Conservation (phyloP, 2,113 vertebrate genomes). For the Pterocles orientalis region DNA sequence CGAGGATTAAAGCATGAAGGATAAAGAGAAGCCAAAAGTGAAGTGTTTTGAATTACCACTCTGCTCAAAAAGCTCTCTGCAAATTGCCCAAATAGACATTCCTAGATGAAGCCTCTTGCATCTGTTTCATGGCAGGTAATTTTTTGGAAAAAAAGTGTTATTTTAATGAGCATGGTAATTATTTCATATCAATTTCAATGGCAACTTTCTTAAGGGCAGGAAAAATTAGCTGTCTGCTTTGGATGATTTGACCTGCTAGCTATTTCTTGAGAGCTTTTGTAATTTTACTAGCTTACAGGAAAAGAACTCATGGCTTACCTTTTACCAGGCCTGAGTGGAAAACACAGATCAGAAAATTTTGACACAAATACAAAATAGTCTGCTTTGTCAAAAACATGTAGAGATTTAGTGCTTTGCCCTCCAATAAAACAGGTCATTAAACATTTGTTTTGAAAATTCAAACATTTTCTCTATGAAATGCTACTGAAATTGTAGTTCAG, state of each 20-base stretch:
- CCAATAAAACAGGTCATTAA: not conserved
- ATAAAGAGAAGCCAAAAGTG: not conserved
- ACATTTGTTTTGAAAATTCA: not conserved
- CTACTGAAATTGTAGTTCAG: not conserved
- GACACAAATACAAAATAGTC: not conserved
- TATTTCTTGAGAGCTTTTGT: not conserved
- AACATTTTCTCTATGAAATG: not conserved
- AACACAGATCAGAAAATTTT: not conserved
- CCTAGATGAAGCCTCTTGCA: not conserved
- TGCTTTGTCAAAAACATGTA: not conserved
- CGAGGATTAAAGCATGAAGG: not conserved
- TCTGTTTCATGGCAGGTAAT: not conserved
- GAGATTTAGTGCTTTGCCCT: not conserved
- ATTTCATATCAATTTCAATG: not conserved
- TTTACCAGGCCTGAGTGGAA: not conserved
- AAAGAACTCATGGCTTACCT: not conserved
- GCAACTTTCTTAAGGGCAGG: not conserved
- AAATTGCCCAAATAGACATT: not conserved
- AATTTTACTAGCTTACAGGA: not conserved
- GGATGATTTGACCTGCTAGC: not conserved
- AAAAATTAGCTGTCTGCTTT: not conserved
- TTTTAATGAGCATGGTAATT: not conserved
- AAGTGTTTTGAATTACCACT: not conserved
- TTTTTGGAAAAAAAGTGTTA: not conserved
- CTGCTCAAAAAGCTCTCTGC: not conserved